Percentiles rank a stretch among this genome's conserved stretches.
Conservation (phyloP, 92 coral and sea anemone genomes). For the Plumapathes pennacea region DNA sequence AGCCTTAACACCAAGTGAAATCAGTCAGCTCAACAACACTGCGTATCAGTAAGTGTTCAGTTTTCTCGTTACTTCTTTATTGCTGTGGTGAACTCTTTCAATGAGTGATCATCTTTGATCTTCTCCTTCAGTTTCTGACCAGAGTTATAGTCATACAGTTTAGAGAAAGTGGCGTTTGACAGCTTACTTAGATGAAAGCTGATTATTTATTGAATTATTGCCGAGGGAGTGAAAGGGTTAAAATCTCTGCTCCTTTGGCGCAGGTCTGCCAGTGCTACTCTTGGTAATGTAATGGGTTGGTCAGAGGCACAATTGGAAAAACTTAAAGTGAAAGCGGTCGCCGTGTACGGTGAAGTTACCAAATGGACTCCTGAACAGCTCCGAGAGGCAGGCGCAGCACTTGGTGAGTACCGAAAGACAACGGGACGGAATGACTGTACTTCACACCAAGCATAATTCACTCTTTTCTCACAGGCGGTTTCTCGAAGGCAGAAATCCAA, state of each 20-base stretch:
- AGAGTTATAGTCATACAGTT: too few relatives aligned
- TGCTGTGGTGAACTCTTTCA: too few relatives aligned
- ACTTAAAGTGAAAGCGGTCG: constrained; percentile 51
- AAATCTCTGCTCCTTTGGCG: not conserved
- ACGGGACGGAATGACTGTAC: too few relatives aligned
- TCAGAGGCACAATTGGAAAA: constrained; percentile 42
- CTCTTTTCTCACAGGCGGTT: constrained; percentile 46
- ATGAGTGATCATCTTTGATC: too few relatives aligned
- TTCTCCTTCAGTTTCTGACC: too few relatives aligned
- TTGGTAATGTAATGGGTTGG: constrained; percentile 66
- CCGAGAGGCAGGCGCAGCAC: constrained; percentile 62
- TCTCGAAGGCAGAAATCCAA: constrained; percentile 46
- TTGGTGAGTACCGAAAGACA: constrained; percentile 38
- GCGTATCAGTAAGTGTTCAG: constrained; percentile 53
- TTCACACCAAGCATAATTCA: not conserved
- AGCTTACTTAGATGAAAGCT: too few relatives aligned
- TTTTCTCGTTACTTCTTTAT: too few relatives aligned
- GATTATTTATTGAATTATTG: too few relatives aligned
- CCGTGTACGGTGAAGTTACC: constrained; percentile 43
- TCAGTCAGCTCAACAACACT: constrained; percentile 20
- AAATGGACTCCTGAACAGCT: constrained; percentile 64
- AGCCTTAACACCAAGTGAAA: constrained; percentile 52
- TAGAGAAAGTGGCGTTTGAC: too few relatives aligned
- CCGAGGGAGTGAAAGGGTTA: too few relatives aligned
- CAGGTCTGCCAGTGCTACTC: constrained; percentile 24